A percentile compares a stretch with the other conserved stretches of the same genome.
These are phyloP conservation scores for Drosophila colorata DNA, from an alignment of 2,888 invertebrate species.

Conservation along the genomic window DNA sequence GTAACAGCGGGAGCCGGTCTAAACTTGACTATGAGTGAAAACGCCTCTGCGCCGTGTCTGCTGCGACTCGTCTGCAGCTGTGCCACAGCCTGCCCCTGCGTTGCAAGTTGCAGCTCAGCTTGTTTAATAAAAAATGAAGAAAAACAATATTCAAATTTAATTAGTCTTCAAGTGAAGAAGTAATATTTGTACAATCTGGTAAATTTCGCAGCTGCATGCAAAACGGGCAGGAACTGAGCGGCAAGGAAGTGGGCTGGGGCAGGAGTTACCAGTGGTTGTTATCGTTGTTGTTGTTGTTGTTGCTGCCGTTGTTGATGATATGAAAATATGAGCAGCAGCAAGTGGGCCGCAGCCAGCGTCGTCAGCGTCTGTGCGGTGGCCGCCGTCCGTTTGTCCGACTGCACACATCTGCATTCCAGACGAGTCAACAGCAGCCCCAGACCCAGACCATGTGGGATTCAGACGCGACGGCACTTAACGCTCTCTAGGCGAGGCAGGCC, in stretches of 20 bases:
- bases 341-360: constrained; percentile 67
- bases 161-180: constrained; percentile 82
- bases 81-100: not conserved
- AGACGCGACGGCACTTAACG: constrained; percentile 73
- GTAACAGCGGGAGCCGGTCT: constrained; percentile 59
- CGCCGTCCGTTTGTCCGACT: constrained; percentile 29
- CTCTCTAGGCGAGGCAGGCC: constrained; percentile 22
- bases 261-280: constrained; percentile 18
- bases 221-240: constrained; percentile 11
- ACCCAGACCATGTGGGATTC: constrained; percentile 80
- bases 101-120: constrained; percentile 34
- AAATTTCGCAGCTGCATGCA: constrained; percentile 74
- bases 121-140: constrained; percentile 60
- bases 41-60: constrained; percentile 51
- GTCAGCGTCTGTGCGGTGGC: constrained; percentile 21
- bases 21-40: constrained; percentile 49
- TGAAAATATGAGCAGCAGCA: constrained; percentile 69
- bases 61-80: constrained; percentile 37
- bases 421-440: constrained; percentile 59
- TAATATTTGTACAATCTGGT: constrained; percentile 79
- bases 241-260: constrained; percentile 59
- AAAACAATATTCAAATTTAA: constrained; percentile 82
- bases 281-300: constrained; percentile 27
- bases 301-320: constrained; percentile 49
- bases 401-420: constrained; percentile 78